These are phyloP conservation scores for Acanthacorydalis orientalis DNA, from an alignment of 2,888 invertebrate species.

Conservation along the genomic window DNA sequence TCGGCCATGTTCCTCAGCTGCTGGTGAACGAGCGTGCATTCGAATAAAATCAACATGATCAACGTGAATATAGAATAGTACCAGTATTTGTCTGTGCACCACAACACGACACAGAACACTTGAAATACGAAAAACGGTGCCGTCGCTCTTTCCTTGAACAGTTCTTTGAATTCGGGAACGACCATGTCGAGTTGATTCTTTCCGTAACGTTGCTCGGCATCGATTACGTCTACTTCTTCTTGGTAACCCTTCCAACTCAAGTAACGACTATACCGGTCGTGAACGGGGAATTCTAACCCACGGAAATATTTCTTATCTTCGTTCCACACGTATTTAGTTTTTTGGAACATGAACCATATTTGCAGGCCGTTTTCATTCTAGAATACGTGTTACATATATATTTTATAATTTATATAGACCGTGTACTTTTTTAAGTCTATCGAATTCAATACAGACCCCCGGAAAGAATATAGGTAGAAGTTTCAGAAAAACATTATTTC, in stretches of 20 bases:
- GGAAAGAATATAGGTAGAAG: background rate
- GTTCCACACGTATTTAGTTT: slow-evolving; percentile 89
- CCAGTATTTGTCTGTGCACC: slow-evolving; percentile 99
- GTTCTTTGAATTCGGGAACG: slow-evolving; percentile 89
- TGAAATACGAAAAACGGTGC: slow-evolving; percentile 99
- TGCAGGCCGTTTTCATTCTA: slow-evolving; percentile 32
- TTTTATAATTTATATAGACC: background rate
- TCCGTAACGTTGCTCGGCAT: slow-evolving; percentile 70
- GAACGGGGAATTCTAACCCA: slow-evolving; percentile 71
- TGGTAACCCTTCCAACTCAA: slow-evolving; percentile 73
- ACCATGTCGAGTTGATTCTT: slow-evolving; percentile 78
- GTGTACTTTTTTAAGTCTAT: background rate
- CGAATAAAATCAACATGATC: slow-evolving; percentile 89
- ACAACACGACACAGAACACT: slow-evolving; percentile 95
- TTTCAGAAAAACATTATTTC: background rate
- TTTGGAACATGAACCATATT: slow-evolving; percentile 92
- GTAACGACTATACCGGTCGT: slow-evolving; percentile 53
- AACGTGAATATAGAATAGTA: slow-evolving; percentile 94
- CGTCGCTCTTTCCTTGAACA: slow-evolving; percentile 94
- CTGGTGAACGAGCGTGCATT: slow-evolving; percentile 95
- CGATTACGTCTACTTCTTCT: slow-evolving; percentile 60
- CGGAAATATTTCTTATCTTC: slow-evolving; percentile 64
- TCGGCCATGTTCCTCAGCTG: slow-evolving; percentile 96
- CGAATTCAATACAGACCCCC: background rate
- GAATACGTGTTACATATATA: slow-evolving; percentile 7